Percentiles rank a stretch among this genome's conserved stretches.
These are phyloP conservation scores for Agrotis segetum DNA, from an alignment of 2,888 invertebrate genomes.

Conservation along the genomic window DNA sequence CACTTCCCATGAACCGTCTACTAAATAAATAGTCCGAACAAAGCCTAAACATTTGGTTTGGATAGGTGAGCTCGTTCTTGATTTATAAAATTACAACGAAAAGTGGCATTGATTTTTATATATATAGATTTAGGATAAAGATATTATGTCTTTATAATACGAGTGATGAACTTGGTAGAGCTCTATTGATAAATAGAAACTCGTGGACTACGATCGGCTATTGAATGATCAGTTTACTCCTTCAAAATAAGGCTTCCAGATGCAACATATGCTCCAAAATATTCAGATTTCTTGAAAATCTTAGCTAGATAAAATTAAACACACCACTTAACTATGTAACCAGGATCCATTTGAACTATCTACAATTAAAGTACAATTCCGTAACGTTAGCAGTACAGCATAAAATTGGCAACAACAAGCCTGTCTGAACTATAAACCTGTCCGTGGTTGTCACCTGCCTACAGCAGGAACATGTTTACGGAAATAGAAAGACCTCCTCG, in stretches of 20 bases:
- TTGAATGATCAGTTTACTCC: neutral
- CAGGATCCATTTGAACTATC: neutral
- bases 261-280: too few species aligned
- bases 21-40: too few species aligned
- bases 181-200: neutral
- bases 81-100: too few species aligned
- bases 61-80: too few species aligned
- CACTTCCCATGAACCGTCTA: too few species aligned
- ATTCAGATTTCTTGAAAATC: too few species aligned
- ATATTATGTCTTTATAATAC: too few species aligned
- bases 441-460: constrained; percentile 51
- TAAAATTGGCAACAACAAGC: constrained; percentile 49
- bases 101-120: too few species aligned
- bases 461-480: constrained; percentile 48
- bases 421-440: constrained; percentile 51
- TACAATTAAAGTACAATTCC: neutral
- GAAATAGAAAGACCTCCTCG: constrained; percentile 36
- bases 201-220: neutral
- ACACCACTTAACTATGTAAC: neutral
- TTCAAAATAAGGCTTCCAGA: neutral
- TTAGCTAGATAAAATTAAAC: neutral
- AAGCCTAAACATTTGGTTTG: too few species aligned
- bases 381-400: neutral
- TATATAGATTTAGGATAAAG: too few species aligned
- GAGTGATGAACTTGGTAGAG: too few species aligned